Evolutionary conservation across 2,797 vertebrate species (phyloP), one percentile per base, ranked within the genome.

Genomic region (Anas flavirostris): DNA sequence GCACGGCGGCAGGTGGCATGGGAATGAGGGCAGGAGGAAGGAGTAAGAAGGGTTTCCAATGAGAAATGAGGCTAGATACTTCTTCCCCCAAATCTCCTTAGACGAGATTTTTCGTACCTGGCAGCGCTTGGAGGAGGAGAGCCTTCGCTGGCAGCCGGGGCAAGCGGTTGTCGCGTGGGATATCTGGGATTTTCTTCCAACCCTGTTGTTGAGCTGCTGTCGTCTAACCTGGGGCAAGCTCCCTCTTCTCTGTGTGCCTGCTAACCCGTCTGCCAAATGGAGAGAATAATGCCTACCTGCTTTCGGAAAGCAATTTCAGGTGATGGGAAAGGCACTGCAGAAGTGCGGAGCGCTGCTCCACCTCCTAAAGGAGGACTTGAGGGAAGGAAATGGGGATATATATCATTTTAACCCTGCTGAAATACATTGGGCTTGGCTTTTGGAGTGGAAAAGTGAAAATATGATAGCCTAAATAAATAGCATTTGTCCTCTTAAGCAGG

Each of bases 381-480:
- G 31, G 60, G 68, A 28, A 80, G 83, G 64, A 94, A 82, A 48
- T 7, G 41, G 56, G 44, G 86, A 66, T 41, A 10, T 11, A 22
- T 18, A 63, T 17, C 60, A n/a, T 91, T 88, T 91, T 53, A 75
- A 74, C 87, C 75, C 80, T 4, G 28, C 64, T 17, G 10, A 16
- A 74, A 86, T 46, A 55, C 56, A 12, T 2, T 6, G 29, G 67
- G 9, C 48, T 62, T 41, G 67, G 63, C 80, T 96, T 90, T 68
- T 64, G 72, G 81, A 88, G 68, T 60, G 70, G 70, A 53, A 92
- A 89, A 91, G 70, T 37, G 77, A 91, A 90, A 91, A 41, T 53
- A 41, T 8, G 1, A 50, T 69, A 73, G 56, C 56, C 56, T 82
- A 73, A 92, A 93, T 86, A 79, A 89, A 84, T 56, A 50, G 60